Conservation (phyloP, 2,113 vertebrate species). For the Furnarius figulus region DNA sequence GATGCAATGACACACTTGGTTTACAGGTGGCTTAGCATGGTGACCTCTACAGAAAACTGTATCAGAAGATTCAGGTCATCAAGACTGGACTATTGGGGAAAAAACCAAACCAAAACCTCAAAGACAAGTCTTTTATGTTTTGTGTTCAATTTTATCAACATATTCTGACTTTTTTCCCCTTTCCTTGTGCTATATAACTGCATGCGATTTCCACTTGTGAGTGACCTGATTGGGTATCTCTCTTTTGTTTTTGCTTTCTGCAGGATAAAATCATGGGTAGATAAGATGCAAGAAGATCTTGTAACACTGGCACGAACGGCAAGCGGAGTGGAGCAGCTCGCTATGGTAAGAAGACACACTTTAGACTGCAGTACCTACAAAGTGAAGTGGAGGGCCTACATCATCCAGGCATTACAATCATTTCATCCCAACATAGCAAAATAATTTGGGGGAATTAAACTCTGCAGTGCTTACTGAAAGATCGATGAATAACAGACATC, state of each 20-base stretch:
- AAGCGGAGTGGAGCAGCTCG: constrained; percentile 86
- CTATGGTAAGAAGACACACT: constrained; percentile 57
- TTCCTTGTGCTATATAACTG: background rate
- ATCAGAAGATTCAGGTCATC: background rate
- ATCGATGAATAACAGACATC: background rate
- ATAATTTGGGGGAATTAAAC: background rate
- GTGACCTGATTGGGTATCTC: constrained; percentile 11
- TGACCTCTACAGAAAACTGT: background rate
- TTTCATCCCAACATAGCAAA: background rate
- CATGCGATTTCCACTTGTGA: background rate
- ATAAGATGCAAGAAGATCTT: constrained; percentile 96
- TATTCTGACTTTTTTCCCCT: background rate
- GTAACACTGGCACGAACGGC: constrained; percentile 88
- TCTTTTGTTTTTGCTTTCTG: constrained; percentile 36
- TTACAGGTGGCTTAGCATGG: background rate
- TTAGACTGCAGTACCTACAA: background rate
- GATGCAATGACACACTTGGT: fast-evolving
- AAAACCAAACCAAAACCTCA: background rate
- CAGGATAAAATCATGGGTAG: constrained; percentile 96
- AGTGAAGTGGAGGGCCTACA: background rate
- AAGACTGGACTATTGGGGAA: background rate
- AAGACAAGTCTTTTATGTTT: background rate
- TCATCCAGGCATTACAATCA: background rate
- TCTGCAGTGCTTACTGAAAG: background rate
- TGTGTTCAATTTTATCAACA: background rate